Percentiles rank a stretch among this genome's conserved stretches.
Conservation (phyloP, 2,797 vertebrate genomes). For the Paedocypris micromegethes region DNA sequence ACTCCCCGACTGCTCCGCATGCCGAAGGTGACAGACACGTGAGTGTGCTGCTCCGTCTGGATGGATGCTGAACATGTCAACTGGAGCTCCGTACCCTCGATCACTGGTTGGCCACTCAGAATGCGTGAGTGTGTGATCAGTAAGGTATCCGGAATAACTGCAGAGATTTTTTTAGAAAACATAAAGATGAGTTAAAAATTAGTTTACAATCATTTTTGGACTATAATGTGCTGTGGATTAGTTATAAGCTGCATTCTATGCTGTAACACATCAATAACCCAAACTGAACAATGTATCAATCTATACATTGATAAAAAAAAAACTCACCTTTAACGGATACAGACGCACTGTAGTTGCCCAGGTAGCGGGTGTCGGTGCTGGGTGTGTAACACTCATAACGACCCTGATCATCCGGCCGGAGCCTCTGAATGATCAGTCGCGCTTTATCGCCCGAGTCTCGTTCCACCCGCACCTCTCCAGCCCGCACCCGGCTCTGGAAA, state of each 20-base stretch:
- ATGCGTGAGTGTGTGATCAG: conserved; percentile 70
- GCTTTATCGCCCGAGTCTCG: conserved; percentile 72
- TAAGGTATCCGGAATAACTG: conserved; percentile 81
- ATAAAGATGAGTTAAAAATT: not conserved
- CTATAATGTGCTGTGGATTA: too few relatives aligned
- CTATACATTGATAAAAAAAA: conserved; percentile 8
- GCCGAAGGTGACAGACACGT: conserved; percentile 78
- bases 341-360: conserved; percentile 77
- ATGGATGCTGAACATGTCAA: conserved; percentile 72
- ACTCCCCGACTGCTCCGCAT: conserved; percentile 44
- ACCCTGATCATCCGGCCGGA: conserved; percentile 77
- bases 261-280: too few relatives aligned
- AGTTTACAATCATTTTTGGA: not conserved
- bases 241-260: too few relatives aligned
- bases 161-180: conserved; percentile 15
- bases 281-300: not conserved
- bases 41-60: conserved; percentile 77
- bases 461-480: conserved; percentile 76
- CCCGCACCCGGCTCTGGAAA: conserved; percentile 67
- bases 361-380: conserved; percentile 75
- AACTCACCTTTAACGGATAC: conserved; percentile 75
- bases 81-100: conserved; percentile 74
- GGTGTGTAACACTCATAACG: conserved; percentile 85
- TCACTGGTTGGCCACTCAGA: conserved; percentile 63
- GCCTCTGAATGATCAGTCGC: conserved; percentile 70